Percentiles rank a stretch among this genome's conserved stretches.
Conservation (phyloP, 2,797 vertebrate species). For the Podarcis siculus region DNA sequence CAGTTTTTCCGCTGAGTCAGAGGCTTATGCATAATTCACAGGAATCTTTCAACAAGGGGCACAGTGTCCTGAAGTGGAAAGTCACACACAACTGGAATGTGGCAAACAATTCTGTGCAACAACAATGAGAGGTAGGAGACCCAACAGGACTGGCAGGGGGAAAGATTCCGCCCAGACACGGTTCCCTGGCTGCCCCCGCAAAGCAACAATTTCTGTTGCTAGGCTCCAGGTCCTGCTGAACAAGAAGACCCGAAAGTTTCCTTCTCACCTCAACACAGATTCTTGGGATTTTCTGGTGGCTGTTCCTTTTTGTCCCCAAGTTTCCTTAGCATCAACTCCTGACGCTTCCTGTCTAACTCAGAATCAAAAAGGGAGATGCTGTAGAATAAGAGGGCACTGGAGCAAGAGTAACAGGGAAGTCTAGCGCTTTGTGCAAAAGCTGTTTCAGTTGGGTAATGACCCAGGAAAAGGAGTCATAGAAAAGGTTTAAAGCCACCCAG, state of each 20-base stretch:
- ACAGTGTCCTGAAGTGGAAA: background rate
- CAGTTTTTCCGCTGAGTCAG: slow-evolving; percentile 12
- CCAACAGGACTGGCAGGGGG: background rate
- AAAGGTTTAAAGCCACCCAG: background rate
- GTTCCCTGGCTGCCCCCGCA: background rate
- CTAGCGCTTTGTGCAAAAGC: no score
- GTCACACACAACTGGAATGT: slow-evolving; percentile 15
- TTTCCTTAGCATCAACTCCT: background rate
- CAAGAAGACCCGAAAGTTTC: background rate
- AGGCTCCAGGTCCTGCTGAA: background rate
- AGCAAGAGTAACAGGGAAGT: background rate
- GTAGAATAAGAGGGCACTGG: no score
- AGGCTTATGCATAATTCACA: slow-evolving; percentile 27
- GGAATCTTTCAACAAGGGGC: slow-evolving; percentile 8
- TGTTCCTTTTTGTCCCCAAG: background rate
- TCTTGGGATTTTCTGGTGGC: background rate
- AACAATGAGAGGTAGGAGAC: background rate
- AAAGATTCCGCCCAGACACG: background rate
- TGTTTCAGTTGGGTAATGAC: no score
- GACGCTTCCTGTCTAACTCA: background rate
- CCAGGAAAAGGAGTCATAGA: background rate
- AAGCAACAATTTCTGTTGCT: background rate
- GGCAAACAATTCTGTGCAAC: slow-evolving; percentile 1
- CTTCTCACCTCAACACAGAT: background rate
- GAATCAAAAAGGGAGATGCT: background rate